These are phyloP conservation scores for Xyrauchen texanus DNA, from an alignment of 2,113 vertebrate species.

Conservation along the genomic window DNA sequence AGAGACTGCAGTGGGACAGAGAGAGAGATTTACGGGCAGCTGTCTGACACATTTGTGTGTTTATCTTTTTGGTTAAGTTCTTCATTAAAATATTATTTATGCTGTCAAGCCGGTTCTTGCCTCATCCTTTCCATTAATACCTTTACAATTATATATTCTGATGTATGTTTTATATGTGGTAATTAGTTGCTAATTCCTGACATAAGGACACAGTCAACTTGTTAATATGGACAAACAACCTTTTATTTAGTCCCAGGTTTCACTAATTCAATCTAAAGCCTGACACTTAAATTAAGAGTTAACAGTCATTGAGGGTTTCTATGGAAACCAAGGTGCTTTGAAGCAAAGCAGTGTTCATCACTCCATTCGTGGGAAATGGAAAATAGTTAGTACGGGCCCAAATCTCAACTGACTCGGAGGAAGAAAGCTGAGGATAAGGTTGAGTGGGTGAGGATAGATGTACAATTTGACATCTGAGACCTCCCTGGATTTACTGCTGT, in stretches of 20 bases:
- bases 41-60: too few species aligned
- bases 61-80: too few species aligned
- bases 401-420: not conserved
- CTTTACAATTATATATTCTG: constrained; percentile 12
- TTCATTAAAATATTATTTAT: too few species aligned
- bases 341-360: not conserved
- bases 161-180: not conserved
- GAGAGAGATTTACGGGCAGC: too few species aligned
- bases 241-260: not conserved
- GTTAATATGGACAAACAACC: constrained; percentile 1
- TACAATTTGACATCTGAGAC: too few species aligned
- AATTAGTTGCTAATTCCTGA: constrained; percentile 24
- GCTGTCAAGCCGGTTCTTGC: too few species aligned
- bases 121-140: too few species aligned
- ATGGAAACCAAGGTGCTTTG: constrained; percentile 35
- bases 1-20: too few species aligned
- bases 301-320: constrained; percentile 21
- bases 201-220: constrained; percentile 10
- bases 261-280: not conserved
- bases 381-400: not conserved
- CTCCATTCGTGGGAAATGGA: not conserved
- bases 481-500: not conserved
- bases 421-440: not conserved
- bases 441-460: too few species aligned
- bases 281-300: not conserved